Evolutionary conservation across 2,113 vertebrate species (phyloP).

Genomic region (Vulpes ferrilata): DNA sequence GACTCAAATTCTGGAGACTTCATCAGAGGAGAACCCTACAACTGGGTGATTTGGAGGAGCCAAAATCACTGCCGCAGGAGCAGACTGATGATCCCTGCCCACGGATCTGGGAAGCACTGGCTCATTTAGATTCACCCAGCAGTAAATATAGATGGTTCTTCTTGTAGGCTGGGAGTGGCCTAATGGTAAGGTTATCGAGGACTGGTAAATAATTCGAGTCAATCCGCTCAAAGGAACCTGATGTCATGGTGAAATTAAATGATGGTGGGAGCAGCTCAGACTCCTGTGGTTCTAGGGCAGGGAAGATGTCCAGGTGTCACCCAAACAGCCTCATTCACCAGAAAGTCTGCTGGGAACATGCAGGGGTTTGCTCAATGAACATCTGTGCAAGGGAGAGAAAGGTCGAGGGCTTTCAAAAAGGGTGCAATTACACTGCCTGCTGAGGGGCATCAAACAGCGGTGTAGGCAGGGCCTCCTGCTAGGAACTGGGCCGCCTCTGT

Average conservation of each 20-base stretch:
- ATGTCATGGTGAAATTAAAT: background rate
- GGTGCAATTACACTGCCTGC: background rate
- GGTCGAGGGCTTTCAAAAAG: background rate
- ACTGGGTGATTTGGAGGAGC: background rate
- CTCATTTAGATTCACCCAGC: background rate
- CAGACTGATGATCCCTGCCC: background rate
- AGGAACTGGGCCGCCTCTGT: too few relatives aligned
- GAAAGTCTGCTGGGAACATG: background rate
- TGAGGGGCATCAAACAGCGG: rapidly evolving
- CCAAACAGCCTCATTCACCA: background rate
- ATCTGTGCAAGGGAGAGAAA: background rate
- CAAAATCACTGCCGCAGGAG: background rate
- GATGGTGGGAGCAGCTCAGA: background rate
- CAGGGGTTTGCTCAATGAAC: background rate
- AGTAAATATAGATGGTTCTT: background rate
- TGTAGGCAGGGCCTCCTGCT: rapidly evolving
- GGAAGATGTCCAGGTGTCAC: background rate
- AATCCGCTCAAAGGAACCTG: background rate
- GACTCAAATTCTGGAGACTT: background rate
- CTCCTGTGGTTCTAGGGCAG: background rate
- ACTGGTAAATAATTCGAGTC: background rate
- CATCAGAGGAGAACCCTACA: background rate
- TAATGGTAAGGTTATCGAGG: background rate
- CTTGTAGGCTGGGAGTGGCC: background rate
- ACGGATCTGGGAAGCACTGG: background rate